A percentile compares a stretch with the other conserved stretches of the same genome.
phyloP scores from a whole-genome alignment of 1,140 invertebrate species.

The Lepidurus couesii region DNA sequence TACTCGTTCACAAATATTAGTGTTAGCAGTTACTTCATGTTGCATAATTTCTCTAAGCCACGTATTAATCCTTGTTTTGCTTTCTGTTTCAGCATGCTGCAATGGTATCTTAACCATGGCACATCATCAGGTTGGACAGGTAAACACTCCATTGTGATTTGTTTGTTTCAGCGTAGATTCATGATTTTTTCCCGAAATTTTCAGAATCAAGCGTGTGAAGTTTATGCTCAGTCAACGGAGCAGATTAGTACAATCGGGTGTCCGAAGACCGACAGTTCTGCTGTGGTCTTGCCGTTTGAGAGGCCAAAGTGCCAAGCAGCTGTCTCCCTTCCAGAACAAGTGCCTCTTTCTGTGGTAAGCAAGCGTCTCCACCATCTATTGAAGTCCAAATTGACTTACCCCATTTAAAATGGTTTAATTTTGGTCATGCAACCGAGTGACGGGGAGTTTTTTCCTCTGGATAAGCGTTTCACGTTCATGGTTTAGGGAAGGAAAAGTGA shows the following conservation, averaged over 20 bases:
- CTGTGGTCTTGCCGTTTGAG: slow-evolving; percentile 20
- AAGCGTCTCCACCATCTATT: background rate
- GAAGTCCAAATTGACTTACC: no score
- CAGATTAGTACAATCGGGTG: slow-evolving; percentile 15
- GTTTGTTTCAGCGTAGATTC: background rate
- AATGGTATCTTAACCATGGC: slow-evolving; percentile 18
- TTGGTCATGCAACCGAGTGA: no score
- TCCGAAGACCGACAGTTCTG: slow-evolving; percentile 17
- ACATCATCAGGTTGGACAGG: slow-evolving; percentile 18
- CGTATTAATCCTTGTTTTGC: background rate
- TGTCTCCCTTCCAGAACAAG: slow-evolving; percentile 21
- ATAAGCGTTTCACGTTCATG: no score
- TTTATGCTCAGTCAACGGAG: slow-evolving; percentile 10
- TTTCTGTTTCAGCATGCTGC: background rate
- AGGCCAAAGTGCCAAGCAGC: slow-evolving; percentile 16
- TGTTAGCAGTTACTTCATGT: background rate
- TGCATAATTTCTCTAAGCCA: background rate
- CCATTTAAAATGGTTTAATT: no score
- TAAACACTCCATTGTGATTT: background rate
- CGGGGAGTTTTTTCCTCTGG: no score
- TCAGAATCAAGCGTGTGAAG: slow-evolving; percentile 5
- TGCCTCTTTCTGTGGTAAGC: slow-evolving; percentile 10
- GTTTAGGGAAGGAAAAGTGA: no score
- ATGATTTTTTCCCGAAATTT: background rate
- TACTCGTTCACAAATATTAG: background rate